Percentiles rank a stretch among this genome's conserved stretches.
Evolutionary conservation across 2,113 vertebrate species (phyloP).

Genomic region (Gallinago media): DNA sequence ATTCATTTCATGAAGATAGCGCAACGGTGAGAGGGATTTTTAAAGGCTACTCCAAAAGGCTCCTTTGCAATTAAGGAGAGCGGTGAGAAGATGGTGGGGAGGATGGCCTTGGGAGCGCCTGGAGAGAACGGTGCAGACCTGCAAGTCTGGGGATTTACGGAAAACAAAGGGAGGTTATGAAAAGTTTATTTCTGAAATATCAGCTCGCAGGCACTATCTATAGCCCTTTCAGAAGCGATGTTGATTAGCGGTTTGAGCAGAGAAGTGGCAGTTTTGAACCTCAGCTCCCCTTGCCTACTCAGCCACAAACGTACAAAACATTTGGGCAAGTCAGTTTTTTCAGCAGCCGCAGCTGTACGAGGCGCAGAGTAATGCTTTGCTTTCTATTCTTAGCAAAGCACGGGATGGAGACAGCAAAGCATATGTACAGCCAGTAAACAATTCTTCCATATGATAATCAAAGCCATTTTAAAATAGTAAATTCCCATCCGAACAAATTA

Average conservation of each 20-base stretch:
- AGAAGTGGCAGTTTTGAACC: neutral
- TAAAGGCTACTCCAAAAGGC: neutral
- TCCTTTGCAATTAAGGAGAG: neutral
- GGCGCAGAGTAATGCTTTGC: neutral
- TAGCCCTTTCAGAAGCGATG: neutral
- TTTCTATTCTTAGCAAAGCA: neutral
- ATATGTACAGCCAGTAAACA: neutral
- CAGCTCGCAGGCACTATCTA: neutral
- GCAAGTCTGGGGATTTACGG: neutral
- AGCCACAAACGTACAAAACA: neutral
- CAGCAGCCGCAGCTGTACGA: neutral
- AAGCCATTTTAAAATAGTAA: neutral
- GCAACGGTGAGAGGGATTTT: rapidly evolving
- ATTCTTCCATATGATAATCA: neutral
- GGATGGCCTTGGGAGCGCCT: neutral
- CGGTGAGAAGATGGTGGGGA: neutral
- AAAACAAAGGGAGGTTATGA: neutral
- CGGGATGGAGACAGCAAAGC: neutral
- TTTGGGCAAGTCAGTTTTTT: neutral
- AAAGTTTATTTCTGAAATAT: neutral
- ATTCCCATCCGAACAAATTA: neutral
- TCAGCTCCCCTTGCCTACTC: neutral
- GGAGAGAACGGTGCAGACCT: rapidly evolving
- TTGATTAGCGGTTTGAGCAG: neutral
- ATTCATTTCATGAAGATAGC: rapidly evolving